Evolutionary conservation across 2,888 invertebrate species (phyloP).

Genomic region (Tenthredo mesomela): DNA sequence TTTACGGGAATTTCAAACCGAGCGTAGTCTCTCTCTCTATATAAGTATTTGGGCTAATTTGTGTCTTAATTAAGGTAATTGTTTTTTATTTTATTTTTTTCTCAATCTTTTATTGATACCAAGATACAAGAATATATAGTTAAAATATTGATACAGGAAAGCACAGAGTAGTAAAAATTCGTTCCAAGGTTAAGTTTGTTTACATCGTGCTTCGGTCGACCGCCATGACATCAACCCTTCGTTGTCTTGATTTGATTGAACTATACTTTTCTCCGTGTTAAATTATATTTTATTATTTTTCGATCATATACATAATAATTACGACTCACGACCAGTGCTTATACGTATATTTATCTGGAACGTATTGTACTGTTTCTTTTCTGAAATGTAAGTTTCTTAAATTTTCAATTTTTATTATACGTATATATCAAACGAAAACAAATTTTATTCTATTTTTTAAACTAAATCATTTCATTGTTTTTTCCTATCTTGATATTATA

Average conservation of each 20-base stretch:
- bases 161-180: not conserved
- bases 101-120: not conserved
- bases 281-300: not conserved
- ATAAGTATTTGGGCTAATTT: not conserved
- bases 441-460: not conserved
- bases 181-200: conserved; percentile 1
- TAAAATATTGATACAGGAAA: not conserved
- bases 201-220: not conserved
- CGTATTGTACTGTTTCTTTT: not conserved
- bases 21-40: not conserved
- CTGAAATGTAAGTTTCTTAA: not conserved
- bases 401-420: not conserved
- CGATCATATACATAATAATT: too few species aligned
- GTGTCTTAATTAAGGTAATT: not conserved
- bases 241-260: not conserved
- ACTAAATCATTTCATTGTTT: conserved; percentile 3
- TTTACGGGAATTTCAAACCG: not conserved
- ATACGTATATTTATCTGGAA: not conserved
- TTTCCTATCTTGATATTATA: not conserved
- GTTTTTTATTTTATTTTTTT: not conserved
- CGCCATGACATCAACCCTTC: not conserved
- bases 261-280: not conserved
- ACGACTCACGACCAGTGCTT: not conserved
- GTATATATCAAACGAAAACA: not conserved
- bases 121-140: too few species aligned